Evolutionary conservation across 2,113 vertebrate species (phyloP), one percentile per base, ranked within the genome.

Genomic region (Cynoglossus semilaevis): DNA sequence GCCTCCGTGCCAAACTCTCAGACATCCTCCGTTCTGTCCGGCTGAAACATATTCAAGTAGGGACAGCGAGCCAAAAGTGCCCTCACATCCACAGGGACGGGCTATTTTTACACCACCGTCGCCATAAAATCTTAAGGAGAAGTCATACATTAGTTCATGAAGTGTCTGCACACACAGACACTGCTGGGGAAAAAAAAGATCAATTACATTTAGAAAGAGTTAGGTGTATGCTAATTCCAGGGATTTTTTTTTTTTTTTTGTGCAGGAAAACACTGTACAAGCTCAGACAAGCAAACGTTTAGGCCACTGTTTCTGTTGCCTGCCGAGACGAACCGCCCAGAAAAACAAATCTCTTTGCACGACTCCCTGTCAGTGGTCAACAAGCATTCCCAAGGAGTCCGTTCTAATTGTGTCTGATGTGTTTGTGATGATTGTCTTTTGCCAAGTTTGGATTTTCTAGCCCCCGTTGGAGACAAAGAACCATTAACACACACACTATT

Each of bases 101-200:
- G 17, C 66, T 77, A 80, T 74, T 76, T 78, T 76, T 74, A 60
- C 37, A 16, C 38, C 49, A 35, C 11, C 22, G 12, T 49, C 22
- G 34, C 41, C 15, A 57, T 62, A 74, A 57, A 44, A 74, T 16
- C 55, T 48, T 77, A 72, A 11, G 55, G 22, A 52, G 55, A 49
- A 50, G 56, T 15, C 60, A 67, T 58, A 72, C 72, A 79, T 80
- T 75, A 67, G 77, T 76, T 66, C 71, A 63, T 10, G 0, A 41
- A 58, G 50, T 2, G 57, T 71, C 46, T 55, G 14, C 9, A 36
- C 45, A 11, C 36, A 12, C 9, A 47, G n/a, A 55, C 0, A 14
- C 16, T 42, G 46, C 50, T 14, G 11, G 9, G 65, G 58, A 42
- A 35, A 41, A 58, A 76, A 49, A 74, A 58, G 69, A 34, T 45